Base-by-base conservation (phyloP, 2,113 vertebrate species). In the Zapornia atra region DNA sequence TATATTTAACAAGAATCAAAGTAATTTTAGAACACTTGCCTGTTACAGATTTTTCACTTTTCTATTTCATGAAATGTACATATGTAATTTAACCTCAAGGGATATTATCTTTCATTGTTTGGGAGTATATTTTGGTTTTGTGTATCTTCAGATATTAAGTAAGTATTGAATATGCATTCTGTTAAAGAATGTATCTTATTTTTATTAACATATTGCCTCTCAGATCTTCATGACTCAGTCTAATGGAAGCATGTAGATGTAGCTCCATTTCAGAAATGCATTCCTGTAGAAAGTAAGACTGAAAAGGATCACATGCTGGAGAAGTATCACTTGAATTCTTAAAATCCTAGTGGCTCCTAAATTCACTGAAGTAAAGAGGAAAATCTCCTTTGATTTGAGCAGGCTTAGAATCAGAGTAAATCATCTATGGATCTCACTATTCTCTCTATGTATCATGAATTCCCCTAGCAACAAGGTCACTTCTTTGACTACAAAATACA, bases 1-100 rank as follows among this genome's bases (percentile, higher is more conserved):
- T 68, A 84, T 91, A 79, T 91, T 94, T 88, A 76, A 88, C 34
- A 31, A 50, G 48, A 82, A 51, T 14, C 57, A n/a, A 93, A 91
- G 64, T 63, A 6, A 73, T 54, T 95, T 82, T 83, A 76, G 36
- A 94, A 56, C 40, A 34, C 36, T 87, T 82, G 33, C 44, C 79
- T 57, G 29, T 18, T 31, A 24, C 29, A n/a, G 9, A 12, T 38
- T 83, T 69, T 60, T 48, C 18, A 6, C 18, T 83, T 78, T 64
- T 15, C 13, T 84, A 8, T 88, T 72, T 71, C 6, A 85, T 44
- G 5, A 85, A 85, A 78, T 4, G 3, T 22, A 36, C 36, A 53
- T 40, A 34, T 21, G 28, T 33, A 46, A 69, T 69, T 78, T 79
- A 69, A 69, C 33, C 88, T 44, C 57, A 64, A 33, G 4, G 6